phyloP scores from a whole-genome alignment of 2,888 invertebrate genomes.

The Eulithis prunata region DNA sequence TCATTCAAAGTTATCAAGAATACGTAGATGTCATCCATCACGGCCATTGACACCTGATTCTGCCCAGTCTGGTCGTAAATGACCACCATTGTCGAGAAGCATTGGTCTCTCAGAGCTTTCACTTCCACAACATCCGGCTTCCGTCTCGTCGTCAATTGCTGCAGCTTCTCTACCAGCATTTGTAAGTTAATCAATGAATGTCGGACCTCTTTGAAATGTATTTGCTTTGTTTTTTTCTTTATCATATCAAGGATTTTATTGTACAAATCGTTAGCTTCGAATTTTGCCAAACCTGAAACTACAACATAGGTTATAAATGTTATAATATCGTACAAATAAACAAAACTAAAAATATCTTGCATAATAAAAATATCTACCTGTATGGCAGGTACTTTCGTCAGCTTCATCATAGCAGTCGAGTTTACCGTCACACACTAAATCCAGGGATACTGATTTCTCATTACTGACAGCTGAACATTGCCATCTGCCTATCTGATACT shows the following conservation, averaged over 20 bases:
- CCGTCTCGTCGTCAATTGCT: constrained; percentile 46
- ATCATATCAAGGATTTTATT: constrained; percentile 52
- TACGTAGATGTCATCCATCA: constrained; percentile 52
- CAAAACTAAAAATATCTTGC: no score
- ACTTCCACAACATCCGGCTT: constrained; percentile 45
- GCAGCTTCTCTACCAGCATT: constrained; percentile 49
- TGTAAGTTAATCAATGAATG: constrained; percentile 49
- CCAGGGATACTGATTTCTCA: constrained; percentile 51
- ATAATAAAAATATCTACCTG: constrained; percentile 45
- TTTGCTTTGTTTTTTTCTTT: constrained; percentile 47
- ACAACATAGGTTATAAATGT: constrained; percentile 15
- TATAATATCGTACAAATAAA: no score
- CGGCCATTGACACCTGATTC: constrained; percentile 21
- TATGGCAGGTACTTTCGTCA: constrained; percentile 65
- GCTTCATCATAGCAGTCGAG: constrained; percentile 70
- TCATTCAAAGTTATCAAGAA: constrained; percentile 57
- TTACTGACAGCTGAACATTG: constrained; percentile 58
- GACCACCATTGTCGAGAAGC: constrained; percentile 50
- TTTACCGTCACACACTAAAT: constrained; percentile 71
- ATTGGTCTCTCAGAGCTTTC: constrained; percentile 53
- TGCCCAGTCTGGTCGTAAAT: constrained; percentile 55
- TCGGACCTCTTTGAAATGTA: constrained; percentile 44
- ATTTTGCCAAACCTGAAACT: constrained; percentile 53
- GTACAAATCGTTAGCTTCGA: constrained; percentile 58
- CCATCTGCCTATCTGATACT: constrained; percentile 57